These are phyloP conservation scores for Perizoma affinitatum DNA, from an alignment of 2,888 invertebrate species.

Conservation along the genomic window DNA sequence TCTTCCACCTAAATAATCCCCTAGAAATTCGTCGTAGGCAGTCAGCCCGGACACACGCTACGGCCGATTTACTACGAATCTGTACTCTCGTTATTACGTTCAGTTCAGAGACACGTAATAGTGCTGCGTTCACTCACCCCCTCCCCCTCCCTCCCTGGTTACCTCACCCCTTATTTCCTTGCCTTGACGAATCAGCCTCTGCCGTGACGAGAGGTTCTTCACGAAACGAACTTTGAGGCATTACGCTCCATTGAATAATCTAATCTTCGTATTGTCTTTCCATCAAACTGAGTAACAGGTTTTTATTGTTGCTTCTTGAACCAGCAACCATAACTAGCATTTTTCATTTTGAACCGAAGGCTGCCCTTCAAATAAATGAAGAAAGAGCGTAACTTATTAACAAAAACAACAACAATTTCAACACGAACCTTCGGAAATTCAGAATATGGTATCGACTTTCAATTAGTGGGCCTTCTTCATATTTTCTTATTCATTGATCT, in stretches of 20 bases:
- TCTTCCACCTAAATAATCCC: no score
- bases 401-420: no score
- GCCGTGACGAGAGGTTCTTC: conserved; percentile 58
- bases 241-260: conserved; percentile 54
- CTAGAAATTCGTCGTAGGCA: conserved; percentile 41
- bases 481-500: no score
- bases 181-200: conserved; percentile 67
- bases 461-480: no score
- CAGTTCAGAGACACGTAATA: conserved; percentile 61
- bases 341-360: no score
- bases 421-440: no score
- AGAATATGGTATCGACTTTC: no score
- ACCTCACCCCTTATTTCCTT: conserved; percentile 18
- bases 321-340: not conserved
- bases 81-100: conserved; percentile 68
- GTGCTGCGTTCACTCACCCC: conserved; percentile 61
- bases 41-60: conserved; percentile 58
- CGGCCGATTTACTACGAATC: conserved; percentile 71
- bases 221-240: conserved; percentile 50
- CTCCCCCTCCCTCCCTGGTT: conserved; percentile 25
- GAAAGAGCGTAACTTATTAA: no score
- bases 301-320: conserved; percentile 7
- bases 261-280: conserved; percentile 42
- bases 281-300: conserved; percentile 12
- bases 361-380: no score